phyloP scores from a whole-genome alignment of 2,797 vertebrate genomes.

The Catharus ustulatus region DNA sequence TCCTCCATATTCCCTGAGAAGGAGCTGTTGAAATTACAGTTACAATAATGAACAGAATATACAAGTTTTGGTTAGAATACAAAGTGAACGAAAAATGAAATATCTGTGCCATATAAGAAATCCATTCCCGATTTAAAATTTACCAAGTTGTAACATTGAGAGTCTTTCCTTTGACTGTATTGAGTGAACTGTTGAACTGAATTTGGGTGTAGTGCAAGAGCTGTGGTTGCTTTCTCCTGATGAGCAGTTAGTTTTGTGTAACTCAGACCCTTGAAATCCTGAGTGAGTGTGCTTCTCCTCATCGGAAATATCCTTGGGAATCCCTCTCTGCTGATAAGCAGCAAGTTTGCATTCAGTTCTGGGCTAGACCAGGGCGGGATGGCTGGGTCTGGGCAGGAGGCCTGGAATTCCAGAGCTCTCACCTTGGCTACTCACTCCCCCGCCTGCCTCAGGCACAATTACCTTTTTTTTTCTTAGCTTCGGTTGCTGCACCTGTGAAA shows the following conservation, averaged over 20 bases:
- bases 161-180: neutral
- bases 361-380: neutral
- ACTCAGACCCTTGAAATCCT: neutral
- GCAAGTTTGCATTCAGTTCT: neutral
- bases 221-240: neutral
- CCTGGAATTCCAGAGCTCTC: slow-evolving; percentile 24
- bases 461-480: neutral
- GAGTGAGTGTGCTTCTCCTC: neutral
- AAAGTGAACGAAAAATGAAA: neutral
- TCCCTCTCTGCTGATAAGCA: neutral
- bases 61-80: neutral
- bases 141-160: neutral
- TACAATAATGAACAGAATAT: neutral
- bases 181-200: neutral
- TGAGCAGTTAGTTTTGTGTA: neutral
- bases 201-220: neutral
- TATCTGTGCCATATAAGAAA: neutral
- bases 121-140: neutral
- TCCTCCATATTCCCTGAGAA: neutral
- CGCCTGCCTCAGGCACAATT: neutral
- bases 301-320: neutral
- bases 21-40: neutral
- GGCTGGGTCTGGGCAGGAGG: neutral
- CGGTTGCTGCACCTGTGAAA: slow-evolving; percentile 47
- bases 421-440: neutral